A percentile compares a stretch with the other conserved stretches of the same genome.
phyloP scores from a whole-genome alignment of 2,113 vertebrate genomes.

The Lampris incognitus region DNA sequence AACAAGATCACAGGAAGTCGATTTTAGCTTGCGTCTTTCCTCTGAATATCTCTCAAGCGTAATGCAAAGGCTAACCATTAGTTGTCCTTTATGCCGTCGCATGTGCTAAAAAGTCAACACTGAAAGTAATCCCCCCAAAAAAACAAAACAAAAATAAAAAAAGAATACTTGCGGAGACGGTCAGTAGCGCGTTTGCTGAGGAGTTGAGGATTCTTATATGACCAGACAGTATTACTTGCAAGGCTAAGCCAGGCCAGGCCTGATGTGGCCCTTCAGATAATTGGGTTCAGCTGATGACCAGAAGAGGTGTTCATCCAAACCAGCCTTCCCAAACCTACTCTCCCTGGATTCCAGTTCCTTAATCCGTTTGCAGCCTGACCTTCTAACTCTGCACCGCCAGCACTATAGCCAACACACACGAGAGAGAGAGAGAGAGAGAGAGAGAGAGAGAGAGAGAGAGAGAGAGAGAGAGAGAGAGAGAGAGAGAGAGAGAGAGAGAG shows the following conservation, averaged over 20 bases:
- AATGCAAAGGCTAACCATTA: too few relatives aligned
- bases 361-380: conserved; percentile 66
- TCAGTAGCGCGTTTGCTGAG: not conserved
- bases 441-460: not conserved
- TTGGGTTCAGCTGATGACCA: conserved; percentile 68
- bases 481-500: conserved; percentile 7
- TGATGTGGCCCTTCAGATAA: conserved; percentile 67
- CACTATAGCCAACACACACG: conserved; percentile 4
- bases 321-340: conserved; percentile 56
- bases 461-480: not conserved
- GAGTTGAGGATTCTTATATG: conserved; percentile 2
- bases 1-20: too few relatives aligned
- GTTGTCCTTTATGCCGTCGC: too few relatives aligned
- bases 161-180: too few relatives aligned
- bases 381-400: conserved; percentile 61
- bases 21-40: too few relatives aligned
- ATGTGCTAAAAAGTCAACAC: too few relatives aligned
- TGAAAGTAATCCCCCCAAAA: too few relatives aligned
- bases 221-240: conserved; percentile 28
- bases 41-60: too few relatives aligned
- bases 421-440: not conserved
- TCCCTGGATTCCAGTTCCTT: conserved; percentile 59
- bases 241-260: conserved; percentile 30
- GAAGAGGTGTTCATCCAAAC: conserved; percentile 53
- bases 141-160: too few relatives aligned